Conservation (phyloP, 2,113 vertebrate species). For the Albula goreensis region DNA sequence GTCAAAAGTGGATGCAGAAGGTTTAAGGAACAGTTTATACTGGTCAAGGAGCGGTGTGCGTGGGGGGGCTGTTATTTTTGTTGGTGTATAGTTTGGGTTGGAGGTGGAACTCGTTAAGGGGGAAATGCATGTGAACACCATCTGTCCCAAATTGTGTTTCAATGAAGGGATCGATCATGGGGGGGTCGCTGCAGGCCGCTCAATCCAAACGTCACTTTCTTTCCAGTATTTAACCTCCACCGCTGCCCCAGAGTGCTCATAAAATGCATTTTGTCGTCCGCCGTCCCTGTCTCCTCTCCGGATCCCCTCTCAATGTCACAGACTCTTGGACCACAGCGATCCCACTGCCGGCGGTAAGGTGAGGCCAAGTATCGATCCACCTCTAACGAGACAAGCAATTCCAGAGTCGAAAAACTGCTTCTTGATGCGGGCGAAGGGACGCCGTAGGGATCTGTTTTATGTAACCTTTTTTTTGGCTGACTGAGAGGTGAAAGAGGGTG, state of each 20-base stretch:
- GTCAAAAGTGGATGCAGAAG: neutral
- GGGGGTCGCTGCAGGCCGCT: neutral
- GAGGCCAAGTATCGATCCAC: constrained; percentile 20
- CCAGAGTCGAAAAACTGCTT: constrained; percentile 13
- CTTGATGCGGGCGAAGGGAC: neutral
- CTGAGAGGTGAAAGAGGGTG: neutral
- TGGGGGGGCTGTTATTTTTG: neutral
- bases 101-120: neutral
- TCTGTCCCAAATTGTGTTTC: neutral
- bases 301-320: constrained; percentile 6
- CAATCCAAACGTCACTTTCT: neutral
- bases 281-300: neutral
- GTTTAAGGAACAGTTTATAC: neutral
- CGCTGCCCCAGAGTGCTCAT: neutral
- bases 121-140: neutral
- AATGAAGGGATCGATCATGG: neutral
- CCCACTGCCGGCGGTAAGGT: constrained; percentile 8
- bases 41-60: neutral
- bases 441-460: neutral
- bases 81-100: neutral
- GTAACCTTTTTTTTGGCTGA: neutral
- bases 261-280: neutral
- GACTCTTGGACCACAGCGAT: neutral
- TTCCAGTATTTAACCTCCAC: neutral
- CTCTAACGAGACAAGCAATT: constrained; percentile 23